Base-by-base conservation (phyloP, 2,888 invertebrate species). In the Azorinus chamasolen region DNA sequence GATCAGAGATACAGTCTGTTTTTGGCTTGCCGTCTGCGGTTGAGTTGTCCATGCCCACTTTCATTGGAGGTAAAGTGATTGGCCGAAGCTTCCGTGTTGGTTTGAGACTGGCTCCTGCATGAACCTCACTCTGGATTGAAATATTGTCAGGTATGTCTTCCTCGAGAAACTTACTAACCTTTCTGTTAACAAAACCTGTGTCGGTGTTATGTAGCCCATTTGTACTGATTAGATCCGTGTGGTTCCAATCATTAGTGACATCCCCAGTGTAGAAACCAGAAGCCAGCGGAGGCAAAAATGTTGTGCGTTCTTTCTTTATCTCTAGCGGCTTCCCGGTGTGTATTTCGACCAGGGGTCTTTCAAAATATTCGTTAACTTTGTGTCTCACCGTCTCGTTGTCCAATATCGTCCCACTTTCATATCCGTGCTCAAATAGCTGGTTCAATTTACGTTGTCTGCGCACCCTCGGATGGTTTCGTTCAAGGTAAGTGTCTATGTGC, bases 391-490 rank as follows among this genome's bases (percentile, higher is more conserved):
- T 65, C 1, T 58, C 64, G 6, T 57, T 43, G 39, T 83, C 79
- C 1, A 83, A 55, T 54, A 83, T 76, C n/a, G 79, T 77, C 14
- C 83, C 83, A 39, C 74, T 73, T 25, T 54, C 51, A 22, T 78
- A 59, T 16, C 83, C 78, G 18, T 75, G 63, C 2, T 71, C 70
- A 37, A 83, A 82, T 18, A 83, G 51, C 10, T 75, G 70, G 39
- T 83, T 72, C n/a, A 84, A 80, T 27, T 82, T 78, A 59, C 71
- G 64, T 24, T 70, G 51, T 22, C 83, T 63, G 10, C 86, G 70
- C 8, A 82, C 53, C 41, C 69, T 69, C 14, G 86, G 86, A 32
- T 86, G 86, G 53, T 82, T 77, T 41, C 71, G 39, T 22, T 82
- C 77, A 8, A 86, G 61, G 27, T 70, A 77, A 1, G 61, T 48